Conservation (phyloP, 2,888 invertebrate species). For the Orchesellides sinensis region DNA sequence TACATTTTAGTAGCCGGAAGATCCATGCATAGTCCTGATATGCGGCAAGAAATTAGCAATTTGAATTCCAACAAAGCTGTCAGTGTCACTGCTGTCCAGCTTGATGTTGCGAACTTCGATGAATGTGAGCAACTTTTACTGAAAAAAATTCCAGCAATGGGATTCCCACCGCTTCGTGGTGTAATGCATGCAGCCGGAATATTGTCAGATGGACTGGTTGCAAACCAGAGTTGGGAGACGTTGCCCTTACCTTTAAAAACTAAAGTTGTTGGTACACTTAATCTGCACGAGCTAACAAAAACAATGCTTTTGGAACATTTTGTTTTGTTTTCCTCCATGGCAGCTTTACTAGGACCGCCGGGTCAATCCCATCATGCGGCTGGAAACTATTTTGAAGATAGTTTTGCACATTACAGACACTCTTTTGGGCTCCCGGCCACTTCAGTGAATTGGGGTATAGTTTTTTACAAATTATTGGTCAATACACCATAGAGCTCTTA, state of each 20-base stretch:
- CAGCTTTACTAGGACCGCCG: conserved; percentile 2
- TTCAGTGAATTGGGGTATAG: conserved; percentile 34
- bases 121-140: background rate
- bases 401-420: conserved; percentile 26
- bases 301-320: conserved; percentile 47
- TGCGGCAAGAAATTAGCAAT: background rate
- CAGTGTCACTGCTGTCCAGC: background rate
- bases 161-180: conserved; percentile 9
- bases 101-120: conserved; percentile 1
- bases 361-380: conserved; percentile 46
- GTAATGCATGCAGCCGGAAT: conserved; percentile 38
- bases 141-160: background rate
- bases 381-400: conserved; percentile 42
- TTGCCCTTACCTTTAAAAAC: conserved; percentile 10
- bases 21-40: background rate
- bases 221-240: conserved; percentile 15
- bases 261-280: conserved; percentile 37
- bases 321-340: conserved; percentile 48
- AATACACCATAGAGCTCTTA: no score
- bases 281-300: conserved; percentile 31
- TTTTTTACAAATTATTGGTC: no score
- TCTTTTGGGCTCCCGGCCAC: conserved; percentile 35
- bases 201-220: conserved; percentile 16
- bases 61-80: background rate
- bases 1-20: conserved; percentile 10